These are phyloP conservation scores for Pantherophis guttatus DNA, from an alignment of 2,113 vertebrate genomes.

Conservation along the genomic window DNA sequence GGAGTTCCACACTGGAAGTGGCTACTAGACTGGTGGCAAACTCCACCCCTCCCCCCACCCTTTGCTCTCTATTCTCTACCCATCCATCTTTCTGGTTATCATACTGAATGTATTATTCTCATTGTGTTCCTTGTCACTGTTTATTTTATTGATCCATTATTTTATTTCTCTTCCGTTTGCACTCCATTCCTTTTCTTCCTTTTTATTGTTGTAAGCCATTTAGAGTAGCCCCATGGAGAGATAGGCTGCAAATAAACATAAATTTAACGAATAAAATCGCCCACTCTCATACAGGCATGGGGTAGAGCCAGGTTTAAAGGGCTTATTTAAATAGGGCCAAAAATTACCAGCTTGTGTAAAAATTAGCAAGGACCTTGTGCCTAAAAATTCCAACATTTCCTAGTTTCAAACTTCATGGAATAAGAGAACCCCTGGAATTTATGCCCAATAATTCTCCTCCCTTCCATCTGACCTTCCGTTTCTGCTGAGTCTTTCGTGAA, in stretches of 20 bases:
- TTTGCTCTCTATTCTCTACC: not conserved
- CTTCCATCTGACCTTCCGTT: not conserved
- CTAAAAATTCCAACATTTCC: conserved; percentile 6
- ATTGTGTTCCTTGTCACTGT: not conserved
- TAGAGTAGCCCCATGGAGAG: not conserved
- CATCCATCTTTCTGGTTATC: not conserved
- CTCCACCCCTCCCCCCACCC: not conserved
- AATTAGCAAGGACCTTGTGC: not conserved
- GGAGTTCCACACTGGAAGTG: not conserved
- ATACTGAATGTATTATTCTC: not conserved
- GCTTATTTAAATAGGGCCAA: not conserved
- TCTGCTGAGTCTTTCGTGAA: conserved; percentile 3
- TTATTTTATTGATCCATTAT: not conserved
- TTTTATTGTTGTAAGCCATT: not conserved
- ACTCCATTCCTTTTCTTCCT: not conserved
- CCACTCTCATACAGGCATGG: not conserved
- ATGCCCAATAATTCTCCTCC: not conserved
- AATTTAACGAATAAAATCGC: not conserved
- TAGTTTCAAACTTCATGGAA: not conserved
- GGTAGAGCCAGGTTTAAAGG: not conserved
- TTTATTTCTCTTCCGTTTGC: not conserved
- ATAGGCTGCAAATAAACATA: not conserved
- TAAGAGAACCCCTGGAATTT: not conserved
- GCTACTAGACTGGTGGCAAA: not conserved
- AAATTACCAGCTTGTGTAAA: not conserved